A percentile compares a stretch with the other conserved stretches of the same genome.
Conservation (phyloP, 2,113 vertebrate species). For the Oryzias melastigma region DNA sequence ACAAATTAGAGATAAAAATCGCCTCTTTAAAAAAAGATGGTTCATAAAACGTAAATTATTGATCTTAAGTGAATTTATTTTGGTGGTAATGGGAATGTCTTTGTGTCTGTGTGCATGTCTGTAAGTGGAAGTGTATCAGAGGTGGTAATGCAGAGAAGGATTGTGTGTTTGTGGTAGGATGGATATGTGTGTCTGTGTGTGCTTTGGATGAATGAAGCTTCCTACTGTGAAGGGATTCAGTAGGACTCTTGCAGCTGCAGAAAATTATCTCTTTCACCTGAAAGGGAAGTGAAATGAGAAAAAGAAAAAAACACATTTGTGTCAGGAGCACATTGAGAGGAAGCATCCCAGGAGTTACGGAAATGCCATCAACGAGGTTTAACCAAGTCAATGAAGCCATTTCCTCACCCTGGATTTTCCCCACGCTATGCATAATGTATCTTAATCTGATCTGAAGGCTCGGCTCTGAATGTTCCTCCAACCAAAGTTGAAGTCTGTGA, state of each 20-base stretch:
- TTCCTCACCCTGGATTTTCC: conserved; percentile 35
- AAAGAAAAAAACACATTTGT: conserved; percentile 29
- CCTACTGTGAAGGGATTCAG: conserved; percentile 6
- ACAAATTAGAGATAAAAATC: conserved; percentile 64
- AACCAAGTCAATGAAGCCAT: conserved; percentile 52
- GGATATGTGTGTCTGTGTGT: conserved; percentile 2
- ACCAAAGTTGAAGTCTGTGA: conserved; percentile 57
- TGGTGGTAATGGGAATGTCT: conserved; percentile 22
- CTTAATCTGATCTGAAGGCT: conserved; percentile 71
- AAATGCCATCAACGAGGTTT: conserved; percentile 52
- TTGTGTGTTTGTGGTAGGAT: background rate
- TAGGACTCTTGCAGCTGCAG: conserved; percentile 23
- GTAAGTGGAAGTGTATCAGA: conserved; percentile 15
- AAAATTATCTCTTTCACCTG: conserved; percentile 14
- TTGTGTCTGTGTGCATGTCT: conserved; percentile 3
- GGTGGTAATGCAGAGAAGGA: conserved; percentile 1
- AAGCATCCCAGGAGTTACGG: conserved; percentile 27
- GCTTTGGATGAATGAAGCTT: conserved; percentile 15
- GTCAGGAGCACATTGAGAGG: conserved; percentile 22
- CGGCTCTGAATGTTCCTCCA: conserved; percentile 62
- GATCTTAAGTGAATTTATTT: conserved; percentile 72
- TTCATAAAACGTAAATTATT: conserved; percentile 78
- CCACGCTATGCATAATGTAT: conserved; percentile 59
- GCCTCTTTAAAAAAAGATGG: conserved; percentile 66
- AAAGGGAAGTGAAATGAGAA: conserved; percentile 32